phyloP scores from a whole-genome alignment of 2,888 invertebrate genomes.

The Cataglyphis altisquamis region DNA sequence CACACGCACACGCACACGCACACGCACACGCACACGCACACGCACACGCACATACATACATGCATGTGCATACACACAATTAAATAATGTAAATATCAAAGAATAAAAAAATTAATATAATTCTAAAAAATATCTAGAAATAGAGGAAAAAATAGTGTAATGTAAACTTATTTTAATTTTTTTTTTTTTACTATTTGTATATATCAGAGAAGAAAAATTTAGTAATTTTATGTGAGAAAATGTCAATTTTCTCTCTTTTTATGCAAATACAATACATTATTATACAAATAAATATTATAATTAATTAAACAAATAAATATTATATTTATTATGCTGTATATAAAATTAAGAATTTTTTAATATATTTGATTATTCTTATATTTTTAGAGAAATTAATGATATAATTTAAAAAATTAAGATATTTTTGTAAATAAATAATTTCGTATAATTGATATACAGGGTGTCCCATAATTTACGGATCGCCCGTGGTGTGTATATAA shows the following conservation, averaged over 20 bases:
- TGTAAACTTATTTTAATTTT: not conserved
- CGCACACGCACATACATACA: not conserved
- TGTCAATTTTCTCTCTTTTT: not conserved
- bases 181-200: not conserved
- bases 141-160: not conserved
- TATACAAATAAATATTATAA: not conserved
- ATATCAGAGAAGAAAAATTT: not conserved
- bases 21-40: not conserved
- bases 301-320: not conserved
- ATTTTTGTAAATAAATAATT: not conserved
- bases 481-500: too few species aligned
- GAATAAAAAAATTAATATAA: conserved; percentile 3
- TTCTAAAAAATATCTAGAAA: not conserved
- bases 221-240: not conserved
- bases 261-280: not conserved
- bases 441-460: too few species aligned
- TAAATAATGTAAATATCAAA: not conserved
- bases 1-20: too few species aligned
- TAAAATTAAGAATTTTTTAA: not conserved
- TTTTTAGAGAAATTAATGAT: not conserved
- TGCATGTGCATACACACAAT: too few species aligned
- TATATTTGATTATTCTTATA: not conserved
- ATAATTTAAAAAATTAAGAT: not conserved
- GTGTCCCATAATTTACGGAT: too few species aligned
- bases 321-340: not conserved